A percentile compares a stretch with the other conserved stretches of the same genome.
These are phyloP conservation scores for Zaprionus davidi DNA, from an alignment of 1,140 invertebrate genomes.

Conservation along the genomic window DNA sequence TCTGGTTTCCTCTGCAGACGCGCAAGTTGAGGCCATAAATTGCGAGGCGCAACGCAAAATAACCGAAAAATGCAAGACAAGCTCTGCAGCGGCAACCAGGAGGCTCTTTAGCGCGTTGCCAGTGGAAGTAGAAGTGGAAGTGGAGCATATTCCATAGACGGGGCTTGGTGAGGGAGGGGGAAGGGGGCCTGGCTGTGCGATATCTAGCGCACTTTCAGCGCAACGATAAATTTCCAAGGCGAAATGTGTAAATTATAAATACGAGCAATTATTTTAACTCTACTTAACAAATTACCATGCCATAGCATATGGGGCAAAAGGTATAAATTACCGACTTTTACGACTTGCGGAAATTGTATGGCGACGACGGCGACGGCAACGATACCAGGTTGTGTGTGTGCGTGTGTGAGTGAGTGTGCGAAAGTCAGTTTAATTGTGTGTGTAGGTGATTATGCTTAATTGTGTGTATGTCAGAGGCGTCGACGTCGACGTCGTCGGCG, in stretches of 20 bases:
- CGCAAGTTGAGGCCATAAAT: slow-evolving; percentile 74
- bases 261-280: slow-evolving; percentile 84
- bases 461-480: slow-evolving; percentile 68
- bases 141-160: not conserved
- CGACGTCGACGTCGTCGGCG: slow-evolving; percentile 50
- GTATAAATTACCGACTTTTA: slow-evolving; percentile 83
- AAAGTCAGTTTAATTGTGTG: slow-evolving; percentile 71
- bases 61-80: slow-evolving; percentile 77
- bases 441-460: slow-evolving; percentile 79
- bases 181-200: slow-evolving; percentile 22
- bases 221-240: slow-evolving; percentile 81
- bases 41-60: slow-evolving; percentile 64
- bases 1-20: slow-evolving; percentile 48
- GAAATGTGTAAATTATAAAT: slow-evolving; percentile 84
- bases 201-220: slow-evolving; percentile 81
- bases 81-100: slow-evolving; percentile 41
- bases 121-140: not conserved
- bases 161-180: slow-evolving; percentile 1
- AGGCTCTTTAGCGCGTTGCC: slow-evolving; percentile 11
- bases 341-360: slow-evolving; percentile 82
- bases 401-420: slow-evolving; percentile 26
- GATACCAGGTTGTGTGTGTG: slow-evolving; percentile 30
- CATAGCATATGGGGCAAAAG: slow-evolving; percentile 82
- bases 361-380: slow-evolving; percentile 54
- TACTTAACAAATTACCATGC: slow-evolving; percentile 84